Evolutionary conservation across 2,888 invertebrate genomes (phyloP).

Genomic region (Drosophila birchii): DNA sequence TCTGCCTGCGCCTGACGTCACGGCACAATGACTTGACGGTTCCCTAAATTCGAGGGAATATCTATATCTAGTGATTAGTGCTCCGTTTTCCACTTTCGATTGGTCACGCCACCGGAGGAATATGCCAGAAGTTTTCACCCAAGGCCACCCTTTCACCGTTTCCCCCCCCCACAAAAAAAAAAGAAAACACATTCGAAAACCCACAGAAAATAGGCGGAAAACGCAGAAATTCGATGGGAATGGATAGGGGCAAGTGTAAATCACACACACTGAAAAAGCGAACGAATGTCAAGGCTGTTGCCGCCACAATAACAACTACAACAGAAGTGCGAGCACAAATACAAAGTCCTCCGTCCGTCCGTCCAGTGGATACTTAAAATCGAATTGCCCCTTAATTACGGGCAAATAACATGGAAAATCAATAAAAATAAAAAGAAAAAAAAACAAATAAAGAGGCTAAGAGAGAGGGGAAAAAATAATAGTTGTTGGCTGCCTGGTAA

Average conservation of each 20-base stretch:
- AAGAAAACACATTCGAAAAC: slow-evolving; percentile 1
- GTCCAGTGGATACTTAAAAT: slow-evolving; percentile 33
- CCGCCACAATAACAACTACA: slow-evolving; percentile 13
- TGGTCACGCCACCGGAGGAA: slow-evolving; percentile 27
- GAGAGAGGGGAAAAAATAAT: background rate
- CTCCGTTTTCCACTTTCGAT: slow-evolving; percentile 13
- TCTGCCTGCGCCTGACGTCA: slow-evolving; percentile 34
- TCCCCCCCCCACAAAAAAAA: no score
- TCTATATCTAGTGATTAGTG: slow-evolving; percentile 30
- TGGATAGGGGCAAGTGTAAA: slow-evolving; percentile 25
- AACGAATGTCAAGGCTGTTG: slow-evolving; percentile 71
- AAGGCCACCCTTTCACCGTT: slow-evolving; percentile 12
- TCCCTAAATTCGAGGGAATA: background rate
- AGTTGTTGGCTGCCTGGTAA: slow-evolving; percentile 31
- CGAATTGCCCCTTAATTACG: slow-evolving; percentile 54
- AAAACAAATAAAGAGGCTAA: background rate
- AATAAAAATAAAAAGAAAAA: slow-evolving; percentile 9
- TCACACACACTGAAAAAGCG: slow-evolving; percentile 21
- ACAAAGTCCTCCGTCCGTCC: slow-evolving; percentile 34
- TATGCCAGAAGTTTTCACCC: slow-evolving; percentile 38
- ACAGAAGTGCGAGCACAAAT: slow-evolving; percentile 23
- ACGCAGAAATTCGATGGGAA: slow-evolving; percentile 5
- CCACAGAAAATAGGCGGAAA: slow-evolving; percentile 2
- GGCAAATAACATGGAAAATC: slow-evolving; percentile 28
- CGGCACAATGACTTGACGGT: slow-evolving; percentile 23